Evolutionary conservation across 2,797 vertebrate genomes (phyloP), one percentile per base, ranked within the genome.

Genomic region (Ctenochaetus hawaiiensis): DNA sequence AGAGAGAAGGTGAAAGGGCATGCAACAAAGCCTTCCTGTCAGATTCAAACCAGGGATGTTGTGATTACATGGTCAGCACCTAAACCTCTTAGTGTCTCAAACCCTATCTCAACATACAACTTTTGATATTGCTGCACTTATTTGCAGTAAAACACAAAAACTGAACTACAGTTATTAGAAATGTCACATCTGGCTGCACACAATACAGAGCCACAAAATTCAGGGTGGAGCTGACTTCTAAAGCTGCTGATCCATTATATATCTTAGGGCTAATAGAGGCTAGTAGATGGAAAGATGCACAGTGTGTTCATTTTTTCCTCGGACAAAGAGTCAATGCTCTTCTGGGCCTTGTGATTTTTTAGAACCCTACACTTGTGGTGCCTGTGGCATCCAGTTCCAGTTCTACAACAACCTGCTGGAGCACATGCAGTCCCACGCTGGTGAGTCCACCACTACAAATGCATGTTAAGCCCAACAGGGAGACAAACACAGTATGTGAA

Each of bases 361-460:
- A 99, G 98, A 99, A 93, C 98, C 97, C 91, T 99, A 98, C 95
- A 98, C 98, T 77, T 99, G 98, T 77, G 98, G 98, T 87, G 97
- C 98, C 94, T 99, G 98, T 93, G 98, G 98, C 91, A 99, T 99
- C 95, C 98, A 99, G 96, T 99, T 99, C 96, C 98, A 99, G 95
- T 99, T 99, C 96, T 99, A 99, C 96, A 99, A 97, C 97, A 99
- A 99, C 94, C 97, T 99, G 90, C 95, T 99, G 96, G 98, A 99
- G 93, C 98, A 99, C 96, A 99, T 99, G 98, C 98, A 99, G 96
- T 99, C 98, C 83, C 98, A 99, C 0, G 97, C 98, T 90, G 97
- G 98, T 99, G 96, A 98, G 95, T 95, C 82, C 81, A 83, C 68
- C 53, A 80, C 77, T 68, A 85, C 86, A 78, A 77, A 85, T 82